Conservation (phyloP, 2,888 invertebrate genomes). For the Dicranocentrus wangi region DNA sequence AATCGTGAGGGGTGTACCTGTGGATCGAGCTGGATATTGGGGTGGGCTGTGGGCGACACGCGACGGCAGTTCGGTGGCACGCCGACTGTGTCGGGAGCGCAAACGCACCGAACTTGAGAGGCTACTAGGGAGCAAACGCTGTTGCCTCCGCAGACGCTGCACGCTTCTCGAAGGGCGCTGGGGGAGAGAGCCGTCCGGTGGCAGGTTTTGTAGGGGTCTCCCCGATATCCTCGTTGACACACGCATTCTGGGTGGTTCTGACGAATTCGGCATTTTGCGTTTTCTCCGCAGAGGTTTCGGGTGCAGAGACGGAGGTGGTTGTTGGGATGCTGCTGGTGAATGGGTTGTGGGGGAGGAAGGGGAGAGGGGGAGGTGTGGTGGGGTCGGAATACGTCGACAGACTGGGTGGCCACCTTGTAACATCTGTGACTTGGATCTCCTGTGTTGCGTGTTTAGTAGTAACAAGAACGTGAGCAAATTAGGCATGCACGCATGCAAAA, state of each 20-base stretch:
- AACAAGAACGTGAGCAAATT: neutral
- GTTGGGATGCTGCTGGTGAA: slow-evolving; percentile 12
- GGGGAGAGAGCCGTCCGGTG: slow-evolving; percentile 74
- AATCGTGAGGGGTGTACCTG: slow-evolving; percentile 1
- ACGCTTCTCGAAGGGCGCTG: slow-evolving; percentile 77
- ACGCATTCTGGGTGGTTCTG: slow-evolving; percentile 65
- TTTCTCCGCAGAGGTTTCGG: slow-evolving; percentile 82
- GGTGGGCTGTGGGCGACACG: neutral
- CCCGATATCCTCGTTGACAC: slow-evolving; percentile 73
- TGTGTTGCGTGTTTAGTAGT: neutral
- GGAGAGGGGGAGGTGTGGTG: slow-evolving; percentile 24
- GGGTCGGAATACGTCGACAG: slow-evolving; percentile 44
- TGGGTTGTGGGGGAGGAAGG: neutral
- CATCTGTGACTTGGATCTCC: slow-evolving; percentile 49
- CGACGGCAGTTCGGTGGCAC: slow-evolving; percentile 47
- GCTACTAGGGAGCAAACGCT: slow-evolving; percentile 54
- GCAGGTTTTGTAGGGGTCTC: slow-evolving; percentile 72
- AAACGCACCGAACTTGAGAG: slow-evolving; percentile 73
- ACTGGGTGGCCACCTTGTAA: slow-evolving; percentile 38
- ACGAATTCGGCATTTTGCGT: slow-evolving; percentile 82
- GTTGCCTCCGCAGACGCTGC: slow-evolving; percentile 64
- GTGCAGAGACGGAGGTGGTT: slow-evolving; percentile 32
- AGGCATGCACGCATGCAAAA: too few species aligned
- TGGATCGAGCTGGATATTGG: neutral
- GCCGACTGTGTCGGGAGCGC: slow-evolving; percentile 70